A percentile compares a stretch with the other conserved stretches of the same genome.
phyloP scores from a whole-genome alignment of 2,113 vertebrate species.

The Climacteris rufus region DNA sequence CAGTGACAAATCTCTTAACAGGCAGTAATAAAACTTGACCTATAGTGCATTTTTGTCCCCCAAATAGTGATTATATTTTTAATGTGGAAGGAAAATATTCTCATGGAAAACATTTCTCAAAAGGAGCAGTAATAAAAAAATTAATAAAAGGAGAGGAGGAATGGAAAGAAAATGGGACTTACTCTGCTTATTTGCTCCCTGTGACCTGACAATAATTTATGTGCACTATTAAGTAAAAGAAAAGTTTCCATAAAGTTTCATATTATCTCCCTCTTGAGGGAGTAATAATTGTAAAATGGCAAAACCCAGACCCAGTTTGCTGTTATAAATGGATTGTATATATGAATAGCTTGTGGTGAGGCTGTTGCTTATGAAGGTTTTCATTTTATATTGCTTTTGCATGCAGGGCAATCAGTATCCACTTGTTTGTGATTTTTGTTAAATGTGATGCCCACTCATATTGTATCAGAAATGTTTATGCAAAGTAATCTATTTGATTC shows the following conservation, averaged over 20 bases:
- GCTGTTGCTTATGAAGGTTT: constrained; percentile 10
- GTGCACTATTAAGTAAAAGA: neutral
- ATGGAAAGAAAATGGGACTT: neutral
- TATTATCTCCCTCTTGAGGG: neutral
- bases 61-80: neutral
- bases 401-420: neutral
- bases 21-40: neutral
- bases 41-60: neutral
- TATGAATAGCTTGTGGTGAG: constrained; percentile 23
- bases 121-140: neutral
- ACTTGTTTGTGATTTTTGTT: constrained; percentile 37
- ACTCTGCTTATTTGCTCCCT: neutral
- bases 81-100: neutral
- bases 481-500: constrained; percentile 16
- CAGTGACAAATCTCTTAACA: neutral
- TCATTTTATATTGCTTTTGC: constrained; percentile 45
- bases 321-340: constrained; percentile 16
- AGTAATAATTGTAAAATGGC: constrained; percentile 22
- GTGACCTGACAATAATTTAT: constrained; percentile 21
- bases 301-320: neutral
- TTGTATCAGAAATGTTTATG: constrained; percentile 45
- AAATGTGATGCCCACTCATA: constrained; percentile 29
- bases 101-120: neutral
- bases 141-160: neutral
- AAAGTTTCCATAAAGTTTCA: constrained; percentile 25